Evolutionary conservation across 2,888 invertebrate genomes (phyloP), one percentile per base, ranked within the genome.

Genomic region (Aethes cnicana): DNA sequence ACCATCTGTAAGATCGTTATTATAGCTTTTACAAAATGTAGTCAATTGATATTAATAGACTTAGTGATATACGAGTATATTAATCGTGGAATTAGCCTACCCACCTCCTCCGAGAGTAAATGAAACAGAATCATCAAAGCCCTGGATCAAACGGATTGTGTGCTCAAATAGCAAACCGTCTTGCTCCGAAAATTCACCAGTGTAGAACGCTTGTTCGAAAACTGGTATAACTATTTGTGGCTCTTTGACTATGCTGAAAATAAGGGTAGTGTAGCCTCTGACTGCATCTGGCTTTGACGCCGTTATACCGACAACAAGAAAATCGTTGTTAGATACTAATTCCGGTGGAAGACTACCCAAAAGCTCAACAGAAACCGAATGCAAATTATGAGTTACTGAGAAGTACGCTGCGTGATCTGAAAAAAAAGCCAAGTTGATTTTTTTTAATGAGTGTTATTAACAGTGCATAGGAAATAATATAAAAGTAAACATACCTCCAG

Each of bases 91-190:
- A 21, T 46, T 47, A 28, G 33, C 39, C 37, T 42, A 63, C 64
- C 62, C 59, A 72, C 73, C 69, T 28, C 69, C 69, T 23, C 57
- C 60, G n/a, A 72, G 63, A 25, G 53, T 46, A 59, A 72, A 71
- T 16, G 54, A 32, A 47, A 72, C 62, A 25, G 58, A 56, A 46
- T 67, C 62, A 54, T 71, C 64, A 54, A 56, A 68, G 11, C 68
- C 69, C 54, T 69, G 63, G 25, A 55, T 55, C 33, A 74, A 52
- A 28, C 56, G 57, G n/a, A 71, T 67, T 11, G 57, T 50, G 16
- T 64, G 47, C 12, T 58, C 58, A 46, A 72, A 71, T 35, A 44
- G 23, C 47, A 72, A 61, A 53, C 61, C 66, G 5, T 26, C 53
- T 56, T 62, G 54, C 23, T 53, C 44, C 6, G 68, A 63, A 53